Evolutionary conservation across 1,140 invertebrate species (phyloP).

Genomic region (Uloborus diversus): DNA sequence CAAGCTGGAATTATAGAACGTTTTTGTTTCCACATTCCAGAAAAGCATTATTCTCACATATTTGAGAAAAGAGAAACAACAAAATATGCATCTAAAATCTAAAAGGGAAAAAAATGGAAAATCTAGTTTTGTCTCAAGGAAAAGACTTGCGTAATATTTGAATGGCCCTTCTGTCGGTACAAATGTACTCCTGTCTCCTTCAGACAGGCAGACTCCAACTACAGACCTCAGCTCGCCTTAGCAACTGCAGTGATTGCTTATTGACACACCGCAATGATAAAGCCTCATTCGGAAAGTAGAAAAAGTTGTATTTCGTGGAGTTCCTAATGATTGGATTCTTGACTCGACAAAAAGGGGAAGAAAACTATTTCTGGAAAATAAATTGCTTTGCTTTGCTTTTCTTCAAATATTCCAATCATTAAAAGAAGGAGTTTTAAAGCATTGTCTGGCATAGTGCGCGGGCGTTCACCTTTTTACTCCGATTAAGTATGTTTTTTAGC

Average conservation of each 20-base stretch:
- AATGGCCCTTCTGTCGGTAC: neutral
- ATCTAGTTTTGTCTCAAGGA: neutral
- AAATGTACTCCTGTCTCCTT: conserved; percentile 8
- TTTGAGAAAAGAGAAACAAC: too few relatives aligned
- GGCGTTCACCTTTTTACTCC: conserved; percentile 5
- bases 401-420: neutral
- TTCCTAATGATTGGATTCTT: neutral
- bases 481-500: too few relatives aligned
- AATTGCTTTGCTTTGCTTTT: conserved; percentile 11
- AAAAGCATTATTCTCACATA: too few relatives aligned
- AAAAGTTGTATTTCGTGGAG: neutral
- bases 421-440: neutral
- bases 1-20: too few relatives aligned
- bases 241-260: conserved; percentile 6
- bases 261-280: conserved; percentile 17
- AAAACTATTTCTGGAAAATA: conserved; percentile 26
- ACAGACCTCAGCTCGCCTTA: conserved; percentile 15
- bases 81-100: too few relatives aligned
- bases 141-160: conserved; percentile 9
- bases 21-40: too few relatives aligned
- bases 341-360: neutral
- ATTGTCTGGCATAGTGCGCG: neutral
- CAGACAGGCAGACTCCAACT: conserved; percentile 27
- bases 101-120: too few relatives aligned
- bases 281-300: neutral